A percentile compares a stretch with the other conserved stretches of the same genome.
phyloP scores from a whole-genome alignment of 2,888 invertebrate species.

The Rotaria macrura region DNA sequence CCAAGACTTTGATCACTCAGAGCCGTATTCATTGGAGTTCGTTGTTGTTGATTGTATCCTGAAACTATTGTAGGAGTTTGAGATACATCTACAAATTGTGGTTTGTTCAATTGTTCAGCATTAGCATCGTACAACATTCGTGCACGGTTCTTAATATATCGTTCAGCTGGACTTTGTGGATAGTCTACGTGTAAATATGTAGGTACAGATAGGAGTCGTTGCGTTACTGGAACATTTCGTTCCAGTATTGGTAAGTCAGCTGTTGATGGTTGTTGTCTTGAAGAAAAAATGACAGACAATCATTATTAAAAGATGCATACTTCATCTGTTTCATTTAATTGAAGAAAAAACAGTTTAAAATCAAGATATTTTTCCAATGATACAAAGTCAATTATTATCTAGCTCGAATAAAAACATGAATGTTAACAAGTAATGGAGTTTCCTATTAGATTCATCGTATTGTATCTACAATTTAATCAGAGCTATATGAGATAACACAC shows the following conservation, averaged over 20 bases:
- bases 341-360: too few relatives aligned
- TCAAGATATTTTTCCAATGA: too few relatives aligned
- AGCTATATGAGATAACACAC: too few relatives aligned
- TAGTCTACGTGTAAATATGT: not conserved
- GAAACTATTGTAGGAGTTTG: not conserved
- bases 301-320: not conserved
- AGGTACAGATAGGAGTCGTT: not conserved
- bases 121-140: not conserved
- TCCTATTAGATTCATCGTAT: too few relatives aligned
- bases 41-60: not conserved
- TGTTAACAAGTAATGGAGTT: too few relatives aligned
- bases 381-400: too few relatives aligned
- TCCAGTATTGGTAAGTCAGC: not conserved
- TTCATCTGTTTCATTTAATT: too few relatives aligned
- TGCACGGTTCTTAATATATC: not conserved
- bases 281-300: not conserved
- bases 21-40: not conserved
- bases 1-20: not conserved
- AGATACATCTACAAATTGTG: not conserved
- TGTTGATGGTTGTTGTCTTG: not conserved
- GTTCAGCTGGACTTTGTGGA: conserved; percentile 9
- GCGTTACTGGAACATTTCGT: not conserved
- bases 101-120: not conserved
- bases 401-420: too few relatives aligned
- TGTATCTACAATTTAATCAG: too few relatives aligned